These are phyloP conservation scores for Aphis gossypii DNA, from an alignment of 1,140 invertebrate species.

Conservation along the genomic window DNA sequence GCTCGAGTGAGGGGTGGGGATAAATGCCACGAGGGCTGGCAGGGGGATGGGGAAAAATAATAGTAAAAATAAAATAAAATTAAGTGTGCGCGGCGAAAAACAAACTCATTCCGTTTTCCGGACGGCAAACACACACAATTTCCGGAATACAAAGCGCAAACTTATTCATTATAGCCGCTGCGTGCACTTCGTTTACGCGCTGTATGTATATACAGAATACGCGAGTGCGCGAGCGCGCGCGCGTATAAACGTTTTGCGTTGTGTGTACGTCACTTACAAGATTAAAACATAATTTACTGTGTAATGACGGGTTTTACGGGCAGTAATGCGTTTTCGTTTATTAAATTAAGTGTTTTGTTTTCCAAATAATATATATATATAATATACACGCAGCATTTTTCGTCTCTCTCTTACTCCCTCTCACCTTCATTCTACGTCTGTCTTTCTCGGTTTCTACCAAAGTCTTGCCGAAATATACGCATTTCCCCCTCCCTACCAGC, in stretches of 20 bases:
- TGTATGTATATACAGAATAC: not conserved
- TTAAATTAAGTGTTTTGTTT: conserved; percentile 50
- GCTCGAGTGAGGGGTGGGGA: no score
- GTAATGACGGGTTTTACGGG: conserved; percentile 50
- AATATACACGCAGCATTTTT: not conserved
- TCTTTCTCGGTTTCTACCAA: not conserved
- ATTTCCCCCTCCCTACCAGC: not conserved
- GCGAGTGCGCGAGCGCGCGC: not conserved
- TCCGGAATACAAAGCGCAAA: conserved; percentile 52
- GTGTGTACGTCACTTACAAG: conserved; percentile 54
- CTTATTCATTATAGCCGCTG: conserved; percentile 38
- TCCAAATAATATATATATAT: conserved; percentile 1
- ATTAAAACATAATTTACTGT: conserved; percentile 57
- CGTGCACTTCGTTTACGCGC: not conserved
- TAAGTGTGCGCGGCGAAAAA: conserved; percentile 11
- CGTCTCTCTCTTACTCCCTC: no score
- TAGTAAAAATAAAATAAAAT: conserved; percentile 28
- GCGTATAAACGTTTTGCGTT: not conserved
- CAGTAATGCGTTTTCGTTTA: conserved; percentile 52
- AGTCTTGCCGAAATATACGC: conserved; percentile 1
- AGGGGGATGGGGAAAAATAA: not conserved
- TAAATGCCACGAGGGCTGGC: not conserved
- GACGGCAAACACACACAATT: conserved; percentile 49
- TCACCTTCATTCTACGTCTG: not conserved
- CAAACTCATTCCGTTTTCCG: conserved; percentile 49